Conservation (phyloP, 2,113 vertebrate species). For the Noturus placidus region DNA sequence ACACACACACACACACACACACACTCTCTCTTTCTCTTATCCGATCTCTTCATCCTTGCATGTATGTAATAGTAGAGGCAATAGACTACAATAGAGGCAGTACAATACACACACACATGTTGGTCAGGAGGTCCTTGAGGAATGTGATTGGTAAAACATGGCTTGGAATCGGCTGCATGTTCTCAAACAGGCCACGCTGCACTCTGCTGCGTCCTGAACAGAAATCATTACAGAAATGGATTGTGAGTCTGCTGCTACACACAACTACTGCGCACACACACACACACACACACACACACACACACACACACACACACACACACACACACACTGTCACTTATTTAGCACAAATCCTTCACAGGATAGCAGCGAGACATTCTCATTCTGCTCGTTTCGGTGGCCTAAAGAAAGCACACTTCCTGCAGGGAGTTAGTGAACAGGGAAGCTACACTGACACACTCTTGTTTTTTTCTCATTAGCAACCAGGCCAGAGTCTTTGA, state of each 20-base stretch:
- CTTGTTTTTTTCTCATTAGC: slow-evolving; percentile 31
- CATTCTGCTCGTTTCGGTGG: slow-evolving; percentile 15
- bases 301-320: no score
- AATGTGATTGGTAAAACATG: neutral
- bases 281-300: neutral
- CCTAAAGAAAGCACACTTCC: slow-evolving; percentile 19
- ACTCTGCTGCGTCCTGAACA: neutral
- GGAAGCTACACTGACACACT: slow-evolving; percentile 22
- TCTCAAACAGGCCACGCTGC: neutral
- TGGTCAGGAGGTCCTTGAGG: neutral
- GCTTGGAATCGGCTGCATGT: neutral
- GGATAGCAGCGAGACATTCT: slow-evolving; percentile 1
- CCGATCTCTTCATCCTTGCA: neutral
- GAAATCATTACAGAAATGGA: slow-evolving; percentile 9
- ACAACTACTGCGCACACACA: neutral
- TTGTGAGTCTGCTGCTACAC: neutral
- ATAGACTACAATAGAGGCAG: neutral
- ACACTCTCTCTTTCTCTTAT: neutral
- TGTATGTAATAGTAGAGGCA: neutral
- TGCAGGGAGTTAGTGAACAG: slow-evolving; percentile 23
- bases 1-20: no score
- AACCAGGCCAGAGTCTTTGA: neutral
- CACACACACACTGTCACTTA: neutral
- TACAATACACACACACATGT: neutral
- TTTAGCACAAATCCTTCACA: neutral